Percentiles rank a stretch among this genome's conserved stretches.
These are phyloP conservation scores for Lepidurus couesii DNA, from an alignment of 1,140 invertebrate species.

Conservation along the genomic window DNA sequence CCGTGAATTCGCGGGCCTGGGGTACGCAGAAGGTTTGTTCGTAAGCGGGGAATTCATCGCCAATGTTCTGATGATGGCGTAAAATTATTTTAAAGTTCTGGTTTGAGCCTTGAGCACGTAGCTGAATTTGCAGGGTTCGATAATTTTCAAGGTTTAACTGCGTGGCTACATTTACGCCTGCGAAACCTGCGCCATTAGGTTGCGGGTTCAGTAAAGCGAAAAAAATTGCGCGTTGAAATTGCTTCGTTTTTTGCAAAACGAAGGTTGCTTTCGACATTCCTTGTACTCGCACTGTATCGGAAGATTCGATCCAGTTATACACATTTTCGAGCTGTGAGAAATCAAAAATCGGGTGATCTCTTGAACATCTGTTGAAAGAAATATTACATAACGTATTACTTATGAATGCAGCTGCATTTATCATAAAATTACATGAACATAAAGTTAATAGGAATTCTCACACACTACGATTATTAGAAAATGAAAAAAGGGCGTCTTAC, in stretches of 20 bases:
- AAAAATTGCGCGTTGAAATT: constrained; percentile 58
- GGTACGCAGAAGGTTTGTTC: constrained; percentile 56
- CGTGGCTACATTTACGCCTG: constrained; percentile 51
- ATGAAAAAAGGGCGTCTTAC: too few species aligned
- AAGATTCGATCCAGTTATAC: constrained; percentile 55
- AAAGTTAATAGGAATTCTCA: neutral
- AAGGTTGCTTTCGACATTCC: constrained; percentile 61
- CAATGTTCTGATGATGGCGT: constrained; percentile 52
- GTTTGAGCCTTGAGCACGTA: constrained; percentile 54
- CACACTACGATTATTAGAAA: too few species aligned
- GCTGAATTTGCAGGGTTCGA: constrained; percentile 50
- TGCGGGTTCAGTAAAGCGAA: constrained; percentile 63
- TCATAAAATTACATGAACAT: neutral
- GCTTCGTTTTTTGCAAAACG: constrained; percentile 52
- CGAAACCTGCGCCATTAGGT: constrained; percentile 63
- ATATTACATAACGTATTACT: constrained; percentile 34
- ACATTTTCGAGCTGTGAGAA: constrained; percentile 44
- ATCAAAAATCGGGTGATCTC: constrained; percentile 44
- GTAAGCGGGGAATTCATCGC: constrained; percentile 54
- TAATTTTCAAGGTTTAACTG: constrained; percentile 49
- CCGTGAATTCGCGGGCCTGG: constrained; percentile 48
- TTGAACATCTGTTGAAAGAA: neutral
- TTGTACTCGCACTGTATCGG: constrained; percentile 57
- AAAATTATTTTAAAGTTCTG: constrained; percentile 56
- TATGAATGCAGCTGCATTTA: neutral